Evolutionary conservation across 2,888 invertebrate species (phyloP), one percentile per base, ranked within the genome.

Genomic region (Catocala sponsa): DNA sequence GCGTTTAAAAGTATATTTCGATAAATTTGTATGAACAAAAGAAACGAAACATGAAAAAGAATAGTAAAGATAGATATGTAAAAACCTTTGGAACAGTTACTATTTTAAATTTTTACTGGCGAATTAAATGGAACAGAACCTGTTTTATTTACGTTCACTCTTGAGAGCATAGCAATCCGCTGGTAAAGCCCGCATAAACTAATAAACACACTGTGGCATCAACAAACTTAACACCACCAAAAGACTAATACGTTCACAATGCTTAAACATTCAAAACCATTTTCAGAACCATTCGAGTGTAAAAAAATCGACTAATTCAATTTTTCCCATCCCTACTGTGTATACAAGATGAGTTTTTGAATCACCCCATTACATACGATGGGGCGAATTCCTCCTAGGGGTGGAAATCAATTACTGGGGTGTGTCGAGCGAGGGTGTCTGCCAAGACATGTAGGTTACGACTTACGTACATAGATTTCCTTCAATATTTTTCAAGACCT

Each of bases 371-470:
- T 82, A 80, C 77, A 78, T 74, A 81, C 71, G 78, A 72, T 70
- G 74, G 79, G 77, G 74, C 72, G 82, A 83, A 86, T 86, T 84
- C 87, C 82, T 72, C 15, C 50, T 62, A 35, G 72, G 83, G 87
- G 84, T 68, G 83, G 80, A 74, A 85, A 88, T 87, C 88, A 86
- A 88, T 88, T 87, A 88, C 78, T 65, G 78, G 79, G 73, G 73
- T 69, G 68, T 57, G 59, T 55, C 56, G 64, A 61, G 56, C n/a
- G 62, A 35, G 55, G 60, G 66, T 61, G 66, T 63, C 59, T 65
- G 55, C 70, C 51, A 65, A 67, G 71, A 68, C 70, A 70, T 65
- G 70, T 67, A 70, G 72, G 70, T 74, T 76, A 76, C 70, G 66
- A 65, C 65, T 63, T 70, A 55, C 63, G 63, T 72, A 76, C 56